A percentile compares a stretch with the other conserved stretches of the same genome.
These are phyloP conservation scores for Ondatra zibethicus DNA, from an alignment of 2,113 vertebrate species.

Conservation along the genomic window DNA sequence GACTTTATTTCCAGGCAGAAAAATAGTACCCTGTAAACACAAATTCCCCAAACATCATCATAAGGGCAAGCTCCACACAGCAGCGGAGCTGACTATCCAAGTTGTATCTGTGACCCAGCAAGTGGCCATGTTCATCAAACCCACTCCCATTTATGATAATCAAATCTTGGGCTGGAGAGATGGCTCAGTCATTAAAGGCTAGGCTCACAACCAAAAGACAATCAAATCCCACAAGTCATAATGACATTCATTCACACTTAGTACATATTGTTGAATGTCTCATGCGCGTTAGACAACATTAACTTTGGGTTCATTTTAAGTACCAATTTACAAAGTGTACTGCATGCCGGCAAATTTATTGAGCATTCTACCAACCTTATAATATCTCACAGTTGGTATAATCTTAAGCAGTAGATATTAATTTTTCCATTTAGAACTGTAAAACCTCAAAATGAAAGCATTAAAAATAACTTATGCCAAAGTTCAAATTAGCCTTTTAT, in stretches of 20 bases:
- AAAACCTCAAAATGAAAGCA: background rate
- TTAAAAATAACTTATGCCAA: slow-evolving; percentile 6
- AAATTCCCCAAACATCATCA: slow-evolving; percentile 37
- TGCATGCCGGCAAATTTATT: background rate
- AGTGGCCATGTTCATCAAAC: background rate
- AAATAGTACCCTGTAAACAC: slow-evolving; percentile 92
- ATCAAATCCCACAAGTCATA: background rate
- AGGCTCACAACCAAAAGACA: too few relatives aligned
- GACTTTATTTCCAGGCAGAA: slow-evolving; percentile 97
- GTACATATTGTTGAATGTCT: background rate
- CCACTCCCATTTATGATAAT: background rate
- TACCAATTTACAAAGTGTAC: background rate
- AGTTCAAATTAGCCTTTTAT: background rate
- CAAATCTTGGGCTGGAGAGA: too few relatives aligned
- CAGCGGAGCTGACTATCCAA: background rate
- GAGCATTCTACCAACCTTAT: background rate
- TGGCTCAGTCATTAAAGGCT: too few relatives aligned
- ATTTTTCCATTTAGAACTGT: background rate
- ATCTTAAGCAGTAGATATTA: background rate
- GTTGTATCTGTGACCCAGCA: background rate
- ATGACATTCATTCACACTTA: background rate
- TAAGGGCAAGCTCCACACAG: background rate
- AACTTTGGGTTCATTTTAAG: slow-evolving; percentile 19
- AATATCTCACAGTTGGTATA: background rate
- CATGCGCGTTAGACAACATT: background rate